Percentiles rank a stretch among this genome's conserved stretches.
phyloP scores from a whole-genome alignment of 2,888 invertebrate species.

The Thereva nobilitata region DNA sequence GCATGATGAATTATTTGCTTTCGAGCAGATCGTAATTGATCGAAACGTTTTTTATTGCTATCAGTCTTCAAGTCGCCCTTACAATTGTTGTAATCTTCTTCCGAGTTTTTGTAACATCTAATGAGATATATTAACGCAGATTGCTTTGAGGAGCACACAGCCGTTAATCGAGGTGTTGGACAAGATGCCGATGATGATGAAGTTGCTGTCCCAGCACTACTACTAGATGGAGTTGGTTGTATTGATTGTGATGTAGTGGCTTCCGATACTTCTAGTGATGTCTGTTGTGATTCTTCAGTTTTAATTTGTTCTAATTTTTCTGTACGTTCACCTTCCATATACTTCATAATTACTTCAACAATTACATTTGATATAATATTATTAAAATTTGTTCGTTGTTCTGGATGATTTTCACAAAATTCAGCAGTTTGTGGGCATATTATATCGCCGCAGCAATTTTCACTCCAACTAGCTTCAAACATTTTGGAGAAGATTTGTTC shows the following conservation, averaged over 20 bases:
- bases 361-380: conserved; percentile 69
- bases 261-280: conserved; percentile 58
- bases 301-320: conserved; percentile 59
- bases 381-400: conserved; percentile 54
- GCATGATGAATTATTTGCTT: conserved; percentile 61
- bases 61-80: conserved; percentile 51
- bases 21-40: conserved; percentile 33
- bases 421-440: conserved; percentile 65
- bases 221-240: background rate
- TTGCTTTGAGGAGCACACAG: conserved; percentile 48
- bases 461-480: conserved; percentile 73
- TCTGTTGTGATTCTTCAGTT: conserved; percentile 59
- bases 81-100: conserved; percentile 39
- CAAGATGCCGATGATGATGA: conserved; percentile 35
- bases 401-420: conserved; percentile 61
- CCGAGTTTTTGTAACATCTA: conserved; percentile 52
- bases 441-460: conserved; percentile 63
- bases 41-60: conserved; percentile 3
- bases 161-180: conserved; percentile 44
- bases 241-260: conserved; percentile 48
- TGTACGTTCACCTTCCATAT: conserved; percentile 64
- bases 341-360: conserved; percentile 67
- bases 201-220: background rate
- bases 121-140: conserved; percentile 52
- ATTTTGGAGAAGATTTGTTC: conserved; percentile 69